Evolutionary conservation across 2,888 invertebrate genomes (phyloP).

Genomic region (Aplocera efformata): DNA sequence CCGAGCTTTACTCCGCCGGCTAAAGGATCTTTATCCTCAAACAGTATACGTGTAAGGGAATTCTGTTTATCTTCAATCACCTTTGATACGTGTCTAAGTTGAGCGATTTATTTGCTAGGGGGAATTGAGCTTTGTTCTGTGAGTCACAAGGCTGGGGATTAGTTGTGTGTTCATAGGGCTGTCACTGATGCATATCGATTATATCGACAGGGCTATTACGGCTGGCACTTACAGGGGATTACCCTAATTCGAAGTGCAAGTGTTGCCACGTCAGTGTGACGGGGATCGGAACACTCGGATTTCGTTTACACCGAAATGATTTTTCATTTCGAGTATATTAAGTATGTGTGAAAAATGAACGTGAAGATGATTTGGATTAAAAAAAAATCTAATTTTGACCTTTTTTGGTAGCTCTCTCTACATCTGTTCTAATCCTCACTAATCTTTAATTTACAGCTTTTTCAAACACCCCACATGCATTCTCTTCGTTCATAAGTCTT

Average conservation of each 20-base stretch:
- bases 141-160: not conserved
- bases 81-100: conserved; percentile 3
- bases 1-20: not conserved
- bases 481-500: too few species aligned
- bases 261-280: conserved; percentile 29
- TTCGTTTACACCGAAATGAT: conserved; percentile 8
- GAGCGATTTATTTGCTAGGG: not conserved
- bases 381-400: too few species aligned
- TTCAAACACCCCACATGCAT: too few species aligned
- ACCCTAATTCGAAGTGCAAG: conserved; percentile 36
- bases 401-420: too few species aligned
- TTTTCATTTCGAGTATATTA: too few species aligned
- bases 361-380: too few species aligned
- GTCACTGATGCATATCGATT: conserved; percentile 23
- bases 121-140: not conserved
- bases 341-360: too few species aligned
- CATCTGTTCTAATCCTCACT: too few species aligned
- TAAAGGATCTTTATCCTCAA: not conserved
- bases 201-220: conserved; percentile 28
- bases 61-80: conserved; percentile 12
- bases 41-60: not conserved
- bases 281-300: conserved; percentile 13
- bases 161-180: conserved; percentile 1
- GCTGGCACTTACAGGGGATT: conserved; percentile 33
- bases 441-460: too few species aligned